phyloP scores from a whole-genome alignment of 2,113 vertebrate genomes.

The Chloropsis cyanopogon region DNA sequence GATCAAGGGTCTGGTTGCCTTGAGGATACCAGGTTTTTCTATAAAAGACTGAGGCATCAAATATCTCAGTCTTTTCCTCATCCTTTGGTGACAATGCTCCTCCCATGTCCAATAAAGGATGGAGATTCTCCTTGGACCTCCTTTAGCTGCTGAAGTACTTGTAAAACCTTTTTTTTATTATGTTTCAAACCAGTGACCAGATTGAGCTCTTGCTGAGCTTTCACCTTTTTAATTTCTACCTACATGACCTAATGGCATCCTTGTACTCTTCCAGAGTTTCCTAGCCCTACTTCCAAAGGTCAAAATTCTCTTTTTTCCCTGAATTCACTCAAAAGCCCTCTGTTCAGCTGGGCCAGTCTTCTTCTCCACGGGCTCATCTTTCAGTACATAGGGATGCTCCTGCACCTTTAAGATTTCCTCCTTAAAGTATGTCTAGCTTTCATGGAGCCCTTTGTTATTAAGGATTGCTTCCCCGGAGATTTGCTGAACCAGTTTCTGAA shows the following conservation, averaged over 20 bases:
- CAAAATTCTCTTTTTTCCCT: background rate
- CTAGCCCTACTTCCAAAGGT: background rate
- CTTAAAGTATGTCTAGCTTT: background rate
- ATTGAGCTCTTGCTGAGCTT: background rate
- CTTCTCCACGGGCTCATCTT: background rate
- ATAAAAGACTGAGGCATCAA: background rate
- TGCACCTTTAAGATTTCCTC: background rate
- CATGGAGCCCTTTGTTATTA: no score
- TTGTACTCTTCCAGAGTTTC: background rate
- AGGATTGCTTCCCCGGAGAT: background rate
- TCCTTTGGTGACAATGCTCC: background rate
- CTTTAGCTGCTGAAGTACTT: background rate
- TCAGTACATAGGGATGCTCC: background rate
- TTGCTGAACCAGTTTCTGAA: background rate
- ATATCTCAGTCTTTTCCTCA: background rate
- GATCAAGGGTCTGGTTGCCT: background rate
- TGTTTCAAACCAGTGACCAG: background rate
- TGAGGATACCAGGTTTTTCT: background rate
- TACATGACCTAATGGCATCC: rapidly evolving
- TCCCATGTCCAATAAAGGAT: background rate
- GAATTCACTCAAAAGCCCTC: background rate
- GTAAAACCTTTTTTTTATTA: background rate
- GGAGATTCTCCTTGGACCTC: background rate
- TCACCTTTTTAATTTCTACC: background rate
- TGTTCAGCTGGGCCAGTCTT: background rate